Conservation (phyloP, 2,888 invertebrate species). For the Parnassius apollo region DNA sequence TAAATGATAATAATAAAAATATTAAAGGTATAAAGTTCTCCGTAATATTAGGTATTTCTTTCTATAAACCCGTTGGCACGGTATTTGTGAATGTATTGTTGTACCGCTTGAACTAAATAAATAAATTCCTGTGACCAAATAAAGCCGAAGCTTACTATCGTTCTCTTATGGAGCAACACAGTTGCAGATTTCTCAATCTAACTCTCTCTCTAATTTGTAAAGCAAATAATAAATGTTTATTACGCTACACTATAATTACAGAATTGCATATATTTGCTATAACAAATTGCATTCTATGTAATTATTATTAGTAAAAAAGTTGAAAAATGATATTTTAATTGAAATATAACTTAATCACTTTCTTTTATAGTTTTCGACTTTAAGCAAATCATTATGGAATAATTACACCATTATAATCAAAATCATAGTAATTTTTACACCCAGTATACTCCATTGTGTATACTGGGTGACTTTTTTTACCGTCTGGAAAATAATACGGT, state of each 20-base stretch:
- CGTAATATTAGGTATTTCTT: too few species aligned
- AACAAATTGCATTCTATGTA: background rate
- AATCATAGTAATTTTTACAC: too few species aligned
- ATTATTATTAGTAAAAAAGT: background rate
- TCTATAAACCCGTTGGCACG: too few species aligned
- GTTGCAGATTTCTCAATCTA: background rate
- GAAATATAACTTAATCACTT: too few species aligned
- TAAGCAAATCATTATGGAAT: too few species aligned
- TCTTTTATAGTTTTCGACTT: too few species aligned
- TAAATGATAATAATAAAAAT: too few species aligned
- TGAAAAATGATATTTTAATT: background rate
- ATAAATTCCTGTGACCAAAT: constrained; percentile 10
- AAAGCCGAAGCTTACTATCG: background rate
- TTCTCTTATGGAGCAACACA: background rate
- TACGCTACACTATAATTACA: background rate
- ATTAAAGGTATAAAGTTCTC: too few species aligned
- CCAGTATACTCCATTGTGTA: too few species aligned
- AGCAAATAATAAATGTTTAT: background rate
- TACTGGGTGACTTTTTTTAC: too few species aligned
- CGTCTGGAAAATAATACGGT: too few species aligned
- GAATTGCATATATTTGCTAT: background rate
- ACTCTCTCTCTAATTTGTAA: background rate
- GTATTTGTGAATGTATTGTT: background rate
- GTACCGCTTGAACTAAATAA: constrained; percentile 7
- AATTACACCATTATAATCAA: too few species aligned